These are phyloP conservation scores for Pseudomyrmex sp. DNA, from an alignment of 1,140 invertebrate species.

Conservation along the genomic window DNA sequence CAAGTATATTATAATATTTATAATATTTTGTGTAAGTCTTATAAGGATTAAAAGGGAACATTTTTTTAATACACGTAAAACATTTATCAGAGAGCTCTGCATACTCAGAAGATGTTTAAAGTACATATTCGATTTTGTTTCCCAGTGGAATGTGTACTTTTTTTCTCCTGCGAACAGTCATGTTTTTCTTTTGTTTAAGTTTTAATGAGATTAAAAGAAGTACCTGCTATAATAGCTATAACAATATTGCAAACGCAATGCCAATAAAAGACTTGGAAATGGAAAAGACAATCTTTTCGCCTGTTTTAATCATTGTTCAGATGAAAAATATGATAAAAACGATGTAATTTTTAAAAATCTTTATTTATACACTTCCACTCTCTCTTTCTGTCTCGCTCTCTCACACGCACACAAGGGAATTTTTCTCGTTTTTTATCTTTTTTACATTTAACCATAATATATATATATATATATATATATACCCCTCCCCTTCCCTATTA, in stretches of 20 bases:
- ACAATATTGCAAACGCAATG: conserved; percentile 67
- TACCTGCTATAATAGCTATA: conserved; percentile 62
- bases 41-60: conserved; percentile 77
- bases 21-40: conserved; percentile 77
- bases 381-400: neutral
- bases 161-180: conserved; percentile 50
- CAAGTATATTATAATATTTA: conserved; percentile 73
- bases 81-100: conserved; percentile 73
- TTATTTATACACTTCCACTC: conserved; percentile 59
- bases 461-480: neutral
- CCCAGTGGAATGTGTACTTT: conserved; percentile 65
- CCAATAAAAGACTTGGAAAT: conserved; percentile 58
- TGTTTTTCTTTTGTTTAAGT: conserved; percentile 43
- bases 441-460: conserved; percentile 49
- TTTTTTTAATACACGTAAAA: conserved; percentile 76
- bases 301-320: conserved; percentile 57
- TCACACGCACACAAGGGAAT: conserved; percentile 58
- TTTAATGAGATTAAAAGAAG: conserved; percentile 47
- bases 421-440: conserved; percentile 67
- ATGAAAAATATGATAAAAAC: conserved; percentile 69
- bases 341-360: conserved; percentile 69
- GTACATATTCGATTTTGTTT: conserved; percentile 70
- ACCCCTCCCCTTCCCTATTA: neutral
- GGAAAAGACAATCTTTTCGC: conserved; percentile 67
- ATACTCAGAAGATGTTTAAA: conserved; percentile 69